Evolutionary conservation across 2,888 invertebrate species (phyloP).

Genomic region (Ectobius pallidus): DNA sequence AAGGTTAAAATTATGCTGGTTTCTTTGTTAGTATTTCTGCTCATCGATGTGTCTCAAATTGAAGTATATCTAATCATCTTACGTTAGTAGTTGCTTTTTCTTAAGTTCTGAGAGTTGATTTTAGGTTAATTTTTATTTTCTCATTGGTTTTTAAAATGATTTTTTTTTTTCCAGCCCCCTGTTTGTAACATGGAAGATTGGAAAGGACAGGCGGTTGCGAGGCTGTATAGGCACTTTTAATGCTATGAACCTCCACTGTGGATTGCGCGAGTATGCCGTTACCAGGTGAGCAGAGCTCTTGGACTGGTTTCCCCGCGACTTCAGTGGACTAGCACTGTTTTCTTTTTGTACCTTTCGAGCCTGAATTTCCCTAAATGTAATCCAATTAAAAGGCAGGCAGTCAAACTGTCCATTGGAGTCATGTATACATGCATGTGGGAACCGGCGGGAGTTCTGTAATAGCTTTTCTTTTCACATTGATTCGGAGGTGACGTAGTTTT

Average conservation of each 20-base stretch:
- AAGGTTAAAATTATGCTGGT: slow-evolving; percentile 15
- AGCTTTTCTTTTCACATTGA: slow-evolving; percentile 13
- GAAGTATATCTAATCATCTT: no score
- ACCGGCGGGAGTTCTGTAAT: slow-evolving; percentile 34
- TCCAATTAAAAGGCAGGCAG: slow-evolving; percentile 28
- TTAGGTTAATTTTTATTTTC: no score
- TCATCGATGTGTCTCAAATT: no score
- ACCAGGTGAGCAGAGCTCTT: slow-evolving; percentile 66
- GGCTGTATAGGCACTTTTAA: slow-evolving; percentile 99
- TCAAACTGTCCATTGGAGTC: neutral
- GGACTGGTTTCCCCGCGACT: slow-evolving; percentile 36
- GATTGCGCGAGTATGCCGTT: slow-evolving; percentile 94
- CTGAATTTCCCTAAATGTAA: no score
- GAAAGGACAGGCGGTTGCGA: slow-evolving; percentile 90
- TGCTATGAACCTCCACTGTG: slow-evolving; percentile 92
- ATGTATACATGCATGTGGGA: slow-evolving; percentile 20
- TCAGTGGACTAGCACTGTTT: slow-evolving; percentile 14
- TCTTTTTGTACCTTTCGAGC: slow-evolving; percentile 19
- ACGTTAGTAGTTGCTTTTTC: no score
- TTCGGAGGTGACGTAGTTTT: slow-evolving; percentile 42
- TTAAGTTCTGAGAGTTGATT: no score
- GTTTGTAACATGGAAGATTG: slow-evolving; percentile 99
- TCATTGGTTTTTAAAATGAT: neutral
- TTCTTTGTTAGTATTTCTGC: neutral
- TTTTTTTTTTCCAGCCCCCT: slow-evolving; percentile 65